phyloP scores from a whole-genome alignment of 30 jellyfish, hydroid and myxozoan genomes.

The Pseudorhiza aurosa region DNA sequence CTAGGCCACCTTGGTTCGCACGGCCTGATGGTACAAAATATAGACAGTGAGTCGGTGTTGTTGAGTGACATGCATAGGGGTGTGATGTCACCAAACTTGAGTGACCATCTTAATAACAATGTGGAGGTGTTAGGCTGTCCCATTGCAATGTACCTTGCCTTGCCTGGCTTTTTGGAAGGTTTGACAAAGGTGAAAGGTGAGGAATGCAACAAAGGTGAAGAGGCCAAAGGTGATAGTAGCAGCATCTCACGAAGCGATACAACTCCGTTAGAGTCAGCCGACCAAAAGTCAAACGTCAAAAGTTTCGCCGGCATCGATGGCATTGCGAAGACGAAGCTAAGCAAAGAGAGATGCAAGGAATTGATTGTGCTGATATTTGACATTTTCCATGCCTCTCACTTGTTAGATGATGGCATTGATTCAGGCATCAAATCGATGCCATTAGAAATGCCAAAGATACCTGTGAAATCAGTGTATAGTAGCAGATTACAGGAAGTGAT shows the following conservation, averaged over 20 bases:
- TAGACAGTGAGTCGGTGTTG: conserved; percentile 67
- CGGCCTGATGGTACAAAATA: conserved; percentile 38
- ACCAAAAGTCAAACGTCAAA: conserved; percentile 15
- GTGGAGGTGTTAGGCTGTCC: conserved; percentile 50
- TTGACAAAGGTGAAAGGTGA: neutral
- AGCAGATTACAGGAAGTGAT: conserved; percentile 71
- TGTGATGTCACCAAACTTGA: conserved; percentile 61
- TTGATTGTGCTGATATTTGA: conserved; percentile 59
- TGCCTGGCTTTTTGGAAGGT: conserved; percentile 26
- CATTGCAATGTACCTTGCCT: conserved; percentile 51
- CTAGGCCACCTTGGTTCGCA: conserved; percentile 57
- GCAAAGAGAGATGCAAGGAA: neutral
- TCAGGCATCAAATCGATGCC: conserved; percentile 8
- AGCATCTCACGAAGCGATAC: neutral
- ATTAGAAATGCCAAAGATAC: conserved; percentile 49
- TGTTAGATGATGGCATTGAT: conserved; percentile 25
- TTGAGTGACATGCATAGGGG: conserved; percentile 54
- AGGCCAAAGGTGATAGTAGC: neutral
- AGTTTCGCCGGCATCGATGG: neutral
- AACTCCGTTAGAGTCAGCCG: neutral
- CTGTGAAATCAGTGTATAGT: conserved; percentile 79
- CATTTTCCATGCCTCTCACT: conserved; percentile 74
- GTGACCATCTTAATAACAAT: neutral
- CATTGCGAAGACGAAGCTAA: neutral
- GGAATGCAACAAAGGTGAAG: neutral